Evolutionary conservation across 2,888 invertebrate species (phyloP).

Genomic region (Choreutis nemorana): DNA sequence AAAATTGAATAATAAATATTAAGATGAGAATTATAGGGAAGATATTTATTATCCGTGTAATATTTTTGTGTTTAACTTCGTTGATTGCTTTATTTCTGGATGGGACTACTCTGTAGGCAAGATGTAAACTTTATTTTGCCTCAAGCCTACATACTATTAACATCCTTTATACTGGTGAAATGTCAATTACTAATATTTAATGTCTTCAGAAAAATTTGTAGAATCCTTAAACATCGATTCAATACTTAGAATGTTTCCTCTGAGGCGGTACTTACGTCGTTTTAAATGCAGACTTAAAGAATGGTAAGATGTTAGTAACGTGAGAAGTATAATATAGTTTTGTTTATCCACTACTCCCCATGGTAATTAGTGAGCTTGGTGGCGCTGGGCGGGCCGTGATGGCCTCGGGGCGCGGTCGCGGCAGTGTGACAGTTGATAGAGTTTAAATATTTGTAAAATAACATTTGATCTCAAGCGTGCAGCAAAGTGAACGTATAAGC

Average conservation of each 20-base stretch:
- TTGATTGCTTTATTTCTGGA: no score
- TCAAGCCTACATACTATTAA: slow-evolving; percentile 8
- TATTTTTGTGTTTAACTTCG: no score
- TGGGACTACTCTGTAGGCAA: no score
- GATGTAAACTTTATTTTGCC: no score
- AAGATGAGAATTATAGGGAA: slow-evolving; percentile 40
- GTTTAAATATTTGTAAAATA: slow-evolving; percentile 58
- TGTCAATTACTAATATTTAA: slow-evolving; percentile 31
- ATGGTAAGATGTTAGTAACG: slow-evolving; percentile 19
- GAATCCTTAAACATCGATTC: slow-evolving; percentile 16
- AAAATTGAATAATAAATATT: slow-evolving; percentile 34
- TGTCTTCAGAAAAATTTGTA: slow-evolving; percentile 23
- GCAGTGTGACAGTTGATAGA: slow-evolving; percentile 56
- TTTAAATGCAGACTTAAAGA: slow-evolving; percentile 26
- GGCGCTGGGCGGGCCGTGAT: slow-evolving; percentile 13
- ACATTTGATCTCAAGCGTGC: slow-evolving; percentile 66
- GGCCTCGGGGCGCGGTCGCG: slow-evolving; percentile 34
- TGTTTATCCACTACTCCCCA: slow-evolving; percentile 23
- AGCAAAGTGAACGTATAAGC: slow-evolving; percentile 54
- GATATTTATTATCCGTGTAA: slow-evolving; percentile 40
- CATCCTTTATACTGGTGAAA: slow-evolving; percentile 13
- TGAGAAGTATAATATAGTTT: slow-evolving; percentile 63
- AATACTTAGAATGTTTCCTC: slow-evolving; percentile 16
- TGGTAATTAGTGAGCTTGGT: slow-evolving; percentile 21
- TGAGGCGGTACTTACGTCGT: slow-evolving; percentile 17